Evolutionary conservation across 2,113 vertebrate genomes (phyloP).

Genomic region (Meles meles): DNA sequence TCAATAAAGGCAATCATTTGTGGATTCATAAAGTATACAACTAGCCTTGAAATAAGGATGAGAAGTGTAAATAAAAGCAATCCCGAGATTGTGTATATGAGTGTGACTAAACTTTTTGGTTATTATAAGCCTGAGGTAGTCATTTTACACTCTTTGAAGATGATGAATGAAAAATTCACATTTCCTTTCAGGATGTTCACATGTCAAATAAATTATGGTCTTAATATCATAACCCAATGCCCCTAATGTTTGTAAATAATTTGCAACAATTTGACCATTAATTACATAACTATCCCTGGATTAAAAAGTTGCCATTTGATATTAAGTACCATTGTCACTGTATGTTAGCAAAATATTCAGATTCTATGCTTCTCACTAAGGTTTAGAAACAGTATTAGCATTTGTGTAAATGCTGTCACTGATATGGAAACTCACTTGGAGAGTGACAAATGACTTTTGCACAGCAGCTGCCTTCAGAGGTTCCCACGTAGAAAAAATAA

Average conservation of each 20-base stretch:
- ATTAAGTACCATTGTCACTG: neutral
- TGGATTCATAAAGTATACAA: constrained; percentile 82
- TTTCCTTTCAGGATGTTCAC: constrained; percentile 30
- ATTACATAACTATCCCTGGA: neutral
- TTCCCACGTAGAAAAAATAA: constrained; percentile 38
- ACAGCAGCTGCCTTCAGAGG: constrained; percentile 10
- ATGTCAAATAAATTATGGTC: constrained; percentile 22
- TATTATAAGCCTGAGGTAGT: constrained; percentile 52
- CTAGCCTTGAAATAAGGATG: constrained; percentile 74
- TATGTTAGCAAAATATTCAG: constrained; percentile 11
- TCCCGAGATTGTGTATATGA: constrained; percentile 50
- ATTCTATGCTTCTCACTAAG: neutral
- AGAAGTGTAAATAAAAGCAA: constrained; percentile 75
- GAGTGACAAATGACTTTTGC: constrained; percentile 20
- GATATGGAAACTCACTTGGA: neutral
- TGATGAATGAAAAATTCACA: constrained; percentile 42
- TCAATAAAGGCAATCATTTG: constrained; percentile 87
- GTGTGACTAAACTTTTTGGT: constrained; percentile 58
- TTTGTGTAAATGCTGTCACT: neutral
- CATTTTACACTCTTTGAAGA: constrained; percentile 62
- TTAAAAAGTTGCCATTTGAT: neutral
- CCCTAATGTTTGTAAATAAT: constrained; percentile 34
- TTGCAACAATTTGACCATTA: neutral
- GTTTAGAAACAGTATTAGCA: neutral
- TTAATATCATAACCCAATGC: neutral